phyloP scores from a whole-genome alignment of 2,888 invertebrate species.

The Microctonus hyperodae region DNA sequence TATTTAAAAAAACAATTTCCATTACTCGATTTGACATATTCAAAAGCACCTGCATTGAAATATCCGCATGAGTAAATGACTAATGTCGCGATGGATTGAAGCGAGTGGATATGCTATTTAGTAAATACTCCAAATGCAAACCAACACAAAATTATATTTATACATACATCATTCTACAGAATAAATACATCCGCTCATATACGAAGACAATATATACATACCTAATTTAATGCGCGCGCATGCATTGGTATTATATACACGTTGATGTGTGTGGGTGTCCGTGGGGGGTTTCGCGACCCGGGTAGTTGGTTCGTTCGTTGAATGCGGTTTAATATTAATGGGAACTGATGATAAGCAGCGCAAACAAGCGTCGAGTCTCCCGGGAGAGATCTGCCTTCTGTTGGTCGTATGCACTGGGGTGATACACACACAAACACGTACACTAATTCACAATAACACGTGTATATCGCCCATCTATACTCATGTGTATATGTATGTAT shows the following conservation, averaged over 20 bases:
- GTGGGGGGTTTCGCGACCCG: conserved; percentile 23
- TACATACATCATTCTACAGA: conserved; percentile 1
- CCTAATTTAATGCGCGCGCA: background rate
- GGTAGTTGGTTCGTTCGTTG: conserved; percentile 51
- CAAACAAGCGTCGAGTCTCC: conserved; percentile 64
- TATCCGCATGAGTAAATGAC: background rate
- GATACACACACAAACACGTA: conserved; percentile 50
- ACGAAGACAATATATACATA: background rate
- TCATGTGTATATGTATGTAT: too few species aligned
- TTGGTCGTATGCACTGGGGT: conserved; percentile 59
- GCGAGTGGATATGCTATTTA: conserved; percentile 28
- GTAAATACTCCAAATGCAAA: conserved; percentile 28
- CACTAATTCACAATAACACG: conserved; percentile 27
- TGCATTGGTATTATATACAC: too few species aligned
- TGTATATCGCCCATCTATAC: conserved; percentile 16
- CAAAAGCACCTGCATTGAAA: background rate
- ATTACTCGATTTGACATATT: background rate
- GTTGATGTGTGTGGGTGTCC: conserved; percentile 25
- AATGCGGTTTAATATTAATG: conserved; percentile 64
- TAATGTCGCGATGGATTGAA: conserved; percentile 22
- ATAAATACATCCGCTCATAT: background rate
- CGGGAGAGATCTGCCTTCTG: conserved; percentile 63
- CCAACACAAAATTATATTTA: conserved; percentile 6
- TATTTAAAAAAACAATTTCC: too few species aligned
- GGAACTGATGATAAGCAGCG: conserved; percentile 64